phyloP scores from a whole-genome alignment of 1,140 invertebrate species.

The Chlorops oryzae region DNA sequence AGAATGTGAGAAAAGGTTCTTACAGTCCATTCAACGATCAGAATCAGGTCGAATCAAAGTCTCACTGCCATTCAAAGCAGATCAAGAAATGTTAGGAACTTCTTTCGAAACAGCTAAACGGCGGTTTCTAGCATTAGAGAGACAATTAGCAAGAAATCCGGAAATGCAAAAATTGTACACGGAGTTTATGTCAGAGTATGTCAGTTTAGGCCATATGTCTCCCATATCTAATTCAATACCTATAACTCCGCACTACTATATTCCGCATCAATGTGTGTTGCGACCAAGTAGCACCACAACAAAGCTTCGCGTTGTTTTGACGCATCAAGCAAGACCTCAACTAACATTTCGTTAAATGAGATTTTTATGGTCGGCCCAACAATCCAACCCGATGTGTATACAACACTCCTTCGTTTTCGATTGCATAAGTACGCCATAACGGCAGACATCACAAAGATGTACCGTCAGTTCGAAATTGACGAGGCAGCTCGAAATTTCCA shows the following conservation, averaged over 20 bases:
- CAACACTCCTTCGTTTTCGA: constrained; percentile 43
- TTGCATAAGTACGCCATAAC: constrained; percentile 25
- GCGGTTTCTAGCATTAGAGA: constrained; percentile 30
- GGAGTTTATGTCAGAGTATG: constrained; percentile 36
- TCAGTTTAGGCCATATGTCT: constrained; percentile 36
- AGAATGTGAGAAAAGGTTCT: constrained; percentile 14
- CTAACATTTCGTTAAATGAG: constrained; percentile 22
- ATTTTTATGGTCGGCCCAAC: constrained; percentile 13
- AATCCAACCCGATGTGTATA: constrained; percentile 20
- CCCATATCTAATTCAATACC: constrained; percentile 27
- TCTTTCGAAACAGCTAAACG: constrained; percentile 26
- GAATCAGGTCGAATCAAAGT: constrained; percentile 18
- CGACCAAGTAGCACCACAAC: constrained; percentile 12
- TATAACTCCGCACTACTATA: constrained; percentile 16
- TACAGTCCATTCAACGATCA: constrained; percentile 3
- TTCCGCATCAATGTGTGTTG: constrained; percentile 20
- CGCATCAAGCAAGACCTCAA: constrained; percentile 8
- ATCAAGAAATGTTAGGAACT: constrained; percentile 26
- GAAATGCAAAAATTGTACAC: constrained; percentile 14
- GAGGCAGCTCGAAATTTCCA: constrained; percentile 27
- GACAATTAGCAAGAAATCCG: constrained; percentile 27
- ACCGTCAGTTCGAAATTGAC: constrained; percentile 26
- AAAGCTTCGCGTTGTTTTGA: constrained; percentile 15
- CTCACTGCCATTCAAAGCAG: constrained; percentile 18
- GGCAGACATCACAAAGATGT: constrained; percentile 35